Evolutionary conservation across 2,888 invertebrate species (phyloP), one percentile per base, ranked within the genome.

Genomic region (Archaeoteleia sp.): DNA sequence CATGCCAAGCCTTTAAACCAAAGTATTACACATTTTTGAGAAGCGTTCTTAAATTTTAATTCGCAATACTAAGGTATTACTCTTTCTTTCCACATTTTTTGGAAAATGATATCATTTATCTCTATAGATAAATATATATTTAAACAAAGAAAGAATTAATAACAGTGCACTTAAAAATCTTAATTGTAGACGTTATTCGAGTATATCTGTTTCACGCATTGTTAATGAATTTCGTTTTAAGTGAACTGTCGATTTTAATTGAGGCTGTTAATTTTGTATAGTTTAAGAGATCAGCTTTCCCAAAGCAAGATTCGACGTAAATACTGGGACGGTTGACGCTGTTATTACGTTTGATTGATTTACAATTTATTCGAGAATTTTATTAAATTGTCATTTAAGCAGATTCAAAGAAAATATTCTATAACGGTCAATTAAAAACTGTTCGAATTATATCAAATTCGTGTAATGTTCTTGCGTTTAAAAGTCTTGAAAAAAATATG

Each of bases 181-280:
- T 34, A 9, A 45, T 45, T 45, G 2, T 40, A n/a, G n/a, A n/a
- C n/a, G n/a, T n/a, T n/a, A n/a, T n/a, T n/a, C n/a, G n/a, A n/a
- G n/a, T n/a, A n/a, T n/a, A n/a, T n/a, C n/a, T n/a, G 14, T 13
- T 34, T 13, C 14, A 14, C 14, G 34, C 14, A 34, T 34, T 3
- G 35, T 15, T 15, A 35, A 35, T 13, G 9, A 35, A 35, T 9
- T 35, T 27, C 20, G 29, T 35, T n/a, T n/a, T n/a, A n/a, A n/a
- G n/a, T n/a, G n/a, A n/a, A n/a, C n/a, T n/a, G n/a, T n/a, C n/a
- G n/a, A n/a, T n/a, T n/a, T n/a, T n/a, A n/a, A 43, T 10, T 37
- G 20, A 49, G 45, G 49, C 55, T 57, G 65, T 65, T 65, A 51
- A 57, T 65, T 65, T 65, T 65, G 37, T 65, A 63, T 57, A 57